phyloP scores from a whole-genome alignment of 2,113 vertebrate genomes.

The Dissostichus mawsoni region DNA sequence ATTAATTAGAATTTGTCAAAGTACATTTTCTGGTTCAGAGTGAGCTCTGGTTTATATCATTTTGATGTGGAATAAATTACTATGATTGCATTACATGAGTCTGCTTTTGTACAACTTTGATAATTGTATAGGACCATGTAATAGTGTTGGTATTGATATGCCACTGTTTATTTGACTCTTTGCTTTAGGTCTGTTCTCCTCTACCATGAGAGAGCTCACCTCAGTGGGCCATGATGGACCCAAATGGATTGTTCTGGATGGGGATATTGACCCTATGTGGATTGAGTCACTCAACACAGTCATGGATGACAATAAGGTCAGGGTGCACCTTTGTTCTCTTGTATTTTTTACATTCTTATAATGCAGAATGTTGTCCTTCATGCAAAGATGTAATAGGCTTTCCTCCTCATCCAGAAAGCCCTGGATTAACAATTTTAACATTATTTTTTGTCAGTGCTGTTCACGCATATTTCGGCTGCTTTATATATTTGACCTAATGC shows the following conservation, averaged over 20 bases:
- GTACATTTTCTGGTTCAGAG: slow-evolving; percentile 5
- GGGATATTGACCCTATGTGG: slow-evolving; percentile 85
- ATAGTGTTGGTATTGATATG: background rate
- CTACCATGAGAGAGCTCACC: slow-evolving; percentile 83
- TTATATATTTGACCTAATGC: background rate
- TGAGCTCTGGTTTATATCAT: background rate
- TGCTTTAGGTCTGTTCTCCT: slow-evolving; percentile 82
- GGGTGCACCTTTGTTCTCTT: background rate
- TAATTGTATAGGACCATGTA: no score
- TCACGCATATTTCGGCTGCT: background rate
- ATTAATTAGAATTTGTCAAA: slow-evolving; percentile 32
- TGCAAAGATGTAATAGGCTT: background rate
- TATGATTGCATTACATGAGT: background rate
- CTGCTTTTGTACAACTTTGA: no score
- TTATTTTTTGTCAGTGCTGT: background rate
- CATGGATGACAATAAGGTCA: slow-evolving; percentile 86
- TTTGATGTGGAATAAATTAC: background rate
- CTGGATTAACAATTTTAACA: no score
- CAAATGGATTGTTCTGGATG: slow-evolving; percentile 86
- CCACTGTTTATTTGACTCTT: background rate
- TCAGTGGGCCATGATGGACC: slow-evolving; percentile 71
- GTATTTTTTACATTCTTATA: background rate
- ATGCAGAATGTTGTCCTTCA: background rate
- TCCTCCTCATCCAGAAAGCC: background rate
- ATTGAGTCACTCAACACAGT: slow-evolving; percentile 86